Conservation (phyloP, 2,797 vertebrate species). For the Semotilus atromaculatus region DNA sequence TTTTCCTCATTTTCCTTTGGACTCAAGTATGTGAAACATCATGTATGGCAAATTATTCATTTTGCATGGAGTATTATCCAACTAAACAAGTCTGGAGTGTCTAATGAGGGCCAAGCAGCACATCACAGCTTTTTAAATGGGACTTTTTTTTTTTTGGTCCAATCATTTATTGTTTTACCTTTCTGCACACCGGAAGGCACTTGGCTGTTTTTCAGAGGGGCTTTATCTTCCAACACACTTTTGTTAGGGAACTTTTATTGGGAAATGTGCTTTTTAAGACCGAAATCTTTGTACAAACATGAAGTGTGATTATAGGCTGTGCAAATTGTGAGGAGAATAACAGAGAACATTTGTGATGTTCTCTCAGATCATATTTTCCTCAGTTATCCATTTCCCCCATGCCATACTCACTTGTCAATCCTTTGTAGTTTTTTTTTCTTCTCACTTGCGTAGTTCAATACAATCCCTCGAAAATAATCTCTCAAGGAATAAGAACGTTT, state of each 20-base stretch:
- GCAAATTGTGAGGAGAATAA: not conserved
- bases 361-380: conserved; percentile 8
- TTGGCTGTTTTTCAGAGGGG: conserved; percentile 1
- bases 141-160: conserved; percentile 30
- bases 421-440: not conserved
- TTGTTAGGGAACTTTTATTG: conserved; percentile 17
- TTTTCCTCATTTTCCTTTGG: conserved; percentile 54
- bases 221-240: conserved; percentile 21
- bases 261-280: conserved; percentile 42
- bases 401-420: conserved; percentile 7
- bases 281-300: conserved; percentile 61
- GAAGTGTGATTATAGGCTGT: conserved; percentile 34
- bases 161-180: conserved; percentile 45
- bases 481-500: conserved; percentile 55
- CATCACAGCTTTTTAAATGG: conserved; percentile 64
- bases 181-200: conserved; percentile 5
- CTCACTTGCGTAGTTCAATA: not conserved
- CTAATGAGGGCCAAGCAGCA: conserved; percentile 22
- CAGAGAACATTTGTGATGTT: conserved; percentile 1
- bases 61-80: conserved; percentile 18
- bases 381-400: conserved; percentile 1
- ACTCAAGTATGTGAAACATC: conserved; percentile 57
- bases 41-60: conserved; percentile 9
- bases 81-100: not conserved
- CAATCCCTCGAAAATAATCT: conserved; percentile 29